Percentiles rank a stretch among this genome's conserved stretches.
phyloP scores from a whole-genome alignment of 1,140 invertebrate genomes.

The Lycorma delicatula region DNA sequence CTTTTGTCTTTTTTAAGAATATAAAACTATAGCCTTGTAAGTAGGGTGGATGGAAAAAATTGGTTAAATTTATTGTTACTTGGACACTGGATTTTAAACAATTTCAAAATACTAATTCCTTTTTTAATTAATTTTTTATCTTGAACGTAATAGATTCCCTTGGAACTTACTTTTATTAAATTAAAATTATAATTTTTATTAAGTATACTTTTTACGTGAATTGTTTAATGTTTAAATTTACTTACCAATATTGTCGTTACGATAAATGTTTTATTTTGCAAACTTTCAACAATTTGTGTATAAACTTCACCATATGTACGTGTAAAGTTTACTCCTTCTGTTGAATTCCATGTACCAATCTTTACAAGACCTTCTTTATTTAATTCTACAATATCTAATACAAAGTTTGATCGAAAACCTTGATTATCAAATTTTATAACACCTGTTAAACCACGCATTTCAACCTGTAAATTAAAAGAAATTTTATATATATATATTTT shows the following conservation, averaged over 20 bases:
- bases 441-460: conserved; percentile 85
- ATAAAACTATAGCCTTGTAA: no score
- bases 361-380: conserved; percentile 69
- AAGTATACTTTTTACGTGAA: no score
- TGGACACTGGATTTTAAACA: no score
- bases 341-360: conserved; percentile 83
- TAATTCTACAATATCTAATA: conserved; percentile 82
- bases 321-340: conserved; percentile 83
- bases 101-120: no score
- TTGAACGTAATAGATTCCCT: no score
- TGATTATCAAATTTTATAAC: conserved; percentile 91
- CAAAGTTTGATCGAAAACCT: conserved; percentile 85
- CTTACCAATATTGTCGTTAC: conserved; percentile 88
- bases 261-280: conserved; percentile 86
- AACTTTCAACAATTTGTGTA: conserved; percentile 73
- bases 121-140: no score
- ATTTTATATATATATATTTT: background rate
- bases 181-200: no score
- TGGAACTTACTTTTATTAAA: no score
- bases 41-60: no score
- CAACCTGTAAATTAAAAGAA: conserved; percentile 51
- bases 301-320: conserved; percentile 73
- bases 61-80: no score
- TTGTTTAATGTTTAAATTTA: no score
- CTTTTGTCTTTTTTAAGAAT: no score